Evolutionary conservation across 2,797 vertebrate species (phyloP), one percentile per base, ranked within the genome.

Genomic region (Balearica regulorum): DNA sequence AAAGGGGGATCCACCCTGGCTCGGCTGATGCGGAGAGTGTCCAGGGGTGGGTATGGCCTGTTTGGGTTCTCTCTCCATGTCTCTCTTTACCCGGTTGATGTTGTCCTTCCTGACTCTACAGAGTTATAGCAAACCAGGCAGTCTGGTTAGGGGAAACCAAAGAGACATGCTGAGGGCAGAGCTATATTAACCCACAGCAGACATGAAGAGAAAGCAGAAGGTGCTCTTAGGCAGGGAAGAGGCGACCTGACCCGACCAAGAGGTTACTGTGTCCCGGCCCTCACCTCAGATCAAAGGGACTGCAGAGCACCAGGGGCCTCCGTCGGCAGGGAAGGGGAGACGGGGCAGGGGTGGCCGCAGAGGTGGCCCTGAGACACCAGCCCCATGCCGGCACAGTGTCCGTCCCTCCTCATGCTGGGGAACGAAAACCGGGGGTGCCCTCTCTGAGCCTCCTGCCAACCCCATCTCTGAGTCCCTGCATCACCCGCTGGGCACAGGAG

Each of bases 211-310:
- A 58, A 64, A 41, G 31, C 33, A 81, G 57, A 39, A 90, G 61
- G 31, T 0, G 2, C 31, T 65, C 22, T 16, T 28, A 35, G 29
- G 44, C 0, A 1, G 65, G 44, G 35, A 75, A 58, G 41, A 61
- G 33, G 35, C 0, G 2, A 72, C 18, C 13, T 31, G 60, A 14
- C 37, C 51, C 0, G 8, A 13, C 31, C 2, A 4, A 8, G 24
- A 17, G 31, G 54, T 73, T 29, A n/a, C 58, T 22, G 19, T 20
- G 16, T 58, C 68, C 54, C 1, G 2, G 33, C 21, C 49, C n/a
- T 64, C 69, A 39, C 22, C 62, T 64, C 4, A 2, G 44, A n/a
- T 39, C 46, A 35, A 79, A 41, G 37, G 43, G 29, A 17, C n/a
- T 8, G 21, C 19, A 28, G 65, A 89, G 39, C 37, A 58, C 17